A percentile compares a stretch with the other conserved stretches of the same genome.
These are phyloP conservation scores for Drosophila phalerata DNA, from an alignment of 2,888 invertebrate genomes.

Conservation along the genomic window DNA sequence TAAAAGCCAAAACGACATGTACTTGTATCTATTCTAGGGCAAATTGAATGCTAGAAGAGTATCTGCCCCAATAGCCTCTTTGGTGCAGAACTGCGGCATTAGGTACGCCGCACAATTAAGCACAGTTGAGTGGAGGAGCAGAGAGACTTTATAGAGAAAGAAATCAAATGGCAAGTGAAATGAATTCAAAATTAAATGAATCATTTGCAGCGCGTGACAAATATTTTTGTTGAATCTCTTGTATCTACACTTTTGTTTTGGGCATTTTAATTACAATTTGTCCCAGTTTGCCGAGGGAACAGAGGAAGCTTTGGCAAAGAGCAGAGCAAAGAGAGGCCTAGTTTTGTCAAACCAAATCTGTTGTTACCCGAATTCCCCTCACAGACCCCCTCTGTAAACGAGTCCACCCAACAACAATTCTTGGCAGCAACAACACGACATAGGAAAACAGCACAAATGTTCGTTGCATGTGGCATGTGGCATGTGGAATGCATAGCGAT, in stretches of 20 bases:
- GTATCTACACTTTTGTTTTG: constrained; percentile 26
- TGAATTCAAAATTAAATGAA: constrained; percentile 20
- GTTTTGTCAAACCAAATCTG: constrained; percentile 6
- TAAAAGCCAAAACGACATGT: constrained; percentile 21
- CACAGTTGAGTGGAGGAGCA: constrained; percentile 21
- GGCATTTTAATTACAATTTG: constrained; percentile 63
- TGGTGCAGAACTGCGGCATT: constrained; percentile 43
- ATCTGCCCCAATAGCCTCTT: constrained; percentile 45
- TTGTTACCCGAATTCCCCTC: background rate
- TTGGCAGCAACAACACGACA: constrained; percentile 8
- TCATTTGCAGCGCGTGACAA: constrained; percentile 14
- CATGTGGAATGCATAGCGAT: background rate
- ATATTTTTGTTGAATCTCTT: constrained; percentile 7
- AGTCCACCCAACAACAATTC: constrained; percentile 2
- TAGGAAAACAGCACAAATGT: background rate
- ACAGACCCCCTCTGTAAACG: background rate
- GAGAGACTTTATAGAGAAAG: background rate
- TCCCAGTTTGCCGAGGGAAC: constrained; percentile 43
- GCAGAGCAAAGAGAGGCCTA: constrained; percentile 17
- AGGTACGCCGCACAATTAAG: constrained; percentile 55
- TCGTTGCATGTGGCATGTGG: background rate
- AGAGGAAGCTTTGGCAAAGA: background rate
- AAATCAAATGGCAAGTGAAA: constrained; percentile 2
- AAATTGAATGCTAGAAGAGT: constrained; percentile 20
- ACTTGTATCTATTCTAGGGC: constrained; percentile 36